These are phyloP conservation scores for Heliornis fulica DNA, from an alignment of 2,113 vertebrate species.

Conservation along the genomic window DNA sequence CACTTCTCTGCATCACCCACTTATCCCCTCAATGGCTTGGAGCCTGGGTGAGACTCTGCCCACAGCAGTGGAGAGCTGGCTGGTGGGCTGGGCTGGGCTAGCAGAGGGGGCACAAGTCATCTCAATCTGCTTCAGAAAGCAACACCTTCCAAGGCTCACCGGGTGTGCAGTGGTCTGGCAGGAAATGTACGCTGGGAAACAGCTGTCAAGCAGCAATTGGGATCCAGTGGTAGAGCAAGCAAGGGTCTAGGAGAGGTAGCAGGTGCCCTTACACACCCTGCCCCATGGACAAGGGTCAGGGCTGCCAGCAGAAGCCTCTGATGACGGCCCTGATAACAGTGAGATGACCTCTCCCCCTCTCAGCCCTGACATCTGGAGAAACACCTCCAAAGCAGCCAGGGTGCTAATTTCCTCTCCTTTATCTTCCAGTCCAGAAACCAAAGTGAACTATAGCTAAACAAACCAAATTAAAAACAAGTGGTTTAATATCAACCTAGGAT, in stretches of 20 bases:
- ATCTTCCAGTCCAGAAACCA: conserved; percentile 25
- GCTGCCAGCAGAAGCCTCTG: neutral
- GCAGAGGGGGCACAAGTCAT: neutral
- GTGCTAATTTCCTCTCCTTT: conserved; percentile 65
- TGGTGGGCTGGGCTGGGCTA: neutral
- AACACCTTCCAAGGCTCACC: neutral
- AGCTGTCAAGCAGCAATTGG: neutral
- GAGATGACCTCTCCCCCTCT: neutral
- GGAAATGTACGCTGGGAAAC: neutral
- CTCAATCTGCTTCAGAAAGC: neutral
- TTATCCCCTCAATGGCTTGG: neutral
- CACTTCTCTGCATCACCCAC: neutral
- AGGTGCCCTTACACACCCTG: neutral
- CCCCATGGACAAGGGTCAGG: neutral
- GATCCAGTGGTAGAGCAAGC: neutral
- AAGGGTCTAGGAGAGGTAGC: neutral
- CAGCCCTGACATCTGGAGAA: neutral
- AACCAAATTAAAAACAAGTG: conserved; percentile 55
- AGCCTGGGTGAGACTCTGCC: neutral
- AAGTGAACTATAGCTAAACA: conserved; percentile 61
- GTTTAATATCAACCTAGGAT: conserved; percentile 52
- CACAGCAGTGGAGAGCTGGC: neutral
- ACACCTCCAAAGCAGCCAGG: neutral
- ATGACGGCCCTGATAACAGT: neutral
- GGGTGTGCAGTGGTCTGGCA: neutral